phyloP scores from a whole-genome alignment of 1,140 invertebrate genomes.

The Atopsyche davidsoni region DNA sequence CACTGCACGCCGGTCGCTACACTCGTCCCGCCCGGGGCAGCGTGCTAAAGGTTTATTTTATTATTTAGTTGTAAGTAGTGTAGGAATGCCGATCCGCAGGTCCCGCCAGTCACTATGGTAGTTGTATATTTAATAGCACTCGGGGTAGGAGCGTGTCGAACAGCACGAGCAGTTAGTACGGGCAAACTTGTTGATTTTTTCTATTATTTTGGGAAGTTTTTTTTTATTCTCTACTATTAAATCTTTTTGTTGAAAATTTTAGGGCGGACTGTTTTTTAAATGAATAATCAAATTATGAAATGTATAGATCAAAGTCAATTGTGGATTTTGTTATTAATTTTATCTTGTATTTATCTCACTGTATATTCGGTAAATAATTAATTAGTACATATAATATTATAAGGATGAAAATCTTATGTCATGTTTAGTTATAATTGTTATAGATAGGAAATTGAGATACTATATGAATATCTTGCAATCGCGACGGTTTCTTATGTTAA shows the following conservation, averaged over 20 bases:
- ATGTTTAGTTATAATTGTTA: constrained; percentile 6
- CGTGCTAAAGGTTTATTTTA: no score
- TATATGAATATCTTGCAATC: constrained; percentile 2
- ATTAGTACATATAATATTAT: constrained; percentile 5
- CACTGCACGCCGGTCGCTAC: no score
- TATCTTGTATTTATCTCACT: constrained; percentile 2
- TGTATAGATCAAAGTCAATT: neutral
- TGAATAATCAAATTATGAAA: no score
- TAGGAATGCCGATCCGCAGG: constrained; percentile 1
- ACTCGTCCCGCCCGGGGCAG: no score
- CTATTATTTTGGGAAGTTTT: constrained; percentile 9
- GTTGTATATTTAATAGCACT: neutral
- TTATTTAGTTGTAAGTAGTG: neutral
- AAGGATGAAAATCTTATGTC: neutral
- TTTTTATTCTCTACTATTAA: no score
- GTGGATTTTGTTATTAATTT: constrained; percentile 7
- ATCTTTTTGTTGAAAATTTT: no score
- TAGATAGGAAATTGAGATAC: constrained; percentile 8
- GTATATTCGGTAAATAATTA: constrained; percentile 11
- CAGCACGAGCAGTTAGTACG: neutral
- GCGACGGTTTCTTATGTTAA: neutral
- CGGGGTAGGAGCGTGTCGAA: neutral
- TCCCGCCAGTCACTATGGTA: constrained; percentile 2
- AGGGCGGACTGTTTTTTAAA: no score
- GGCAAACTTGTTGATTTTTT: constrained; percentile 8